Evolutionary conservation across 2,113 vertebrate species (phyloP), one percentile per base, ranked within the genome.

Genomic region (Campylomormyrus numenius): DNA sequence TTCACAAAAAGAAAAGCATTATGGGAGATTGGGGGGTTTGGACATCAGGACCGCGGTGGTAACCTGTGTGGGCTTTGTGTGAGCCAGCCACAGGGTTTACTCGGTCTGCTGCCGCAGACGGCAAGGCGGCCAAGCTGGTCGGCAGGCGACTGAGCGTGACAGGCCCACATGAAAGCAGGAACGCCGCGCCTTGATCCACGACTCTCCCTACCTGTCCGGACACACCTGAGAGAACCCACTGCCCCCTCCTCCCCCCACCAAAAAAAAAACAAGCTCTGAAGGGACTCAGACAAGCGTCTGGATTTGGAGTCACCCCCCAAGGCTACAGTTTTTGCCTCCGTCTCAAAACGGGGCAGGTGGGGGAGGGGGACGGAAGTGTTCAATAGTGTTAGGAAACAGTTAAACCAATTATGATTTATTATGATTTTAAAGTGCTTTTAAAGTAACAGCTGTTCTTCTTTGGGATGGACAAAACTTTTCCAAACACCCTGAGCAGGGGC

Each of bases 131-230:
- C 97, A 97, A 95, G 91, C 94, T 94, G 95, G 94, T 95, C 93
- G 85, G 91, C 92, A 94, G 91, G 95, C 96, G 96, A 90, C 92
- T n/a, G 93, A 96, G 96, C 94, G 62, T 96, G 96, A 96, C 96
- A 96, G 91, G 94, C 90, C 52, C 58, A 96, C 97, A 96, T 97
- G 96, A 97, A 97, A 97, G 96, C 0, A 9, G 87, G 94, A 95
- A 94, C 91, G 92, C 95, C 96, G 96, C 96, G 95, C 96, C 97
- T 96, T 96, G 96, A 97, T 97, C 96, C 95, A 90, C 95, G 92
- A 95, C 92, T 92, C 95, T 95, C 95, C 53, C 80, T 95, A 93
- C 96, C 95, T 97, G 96, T 95, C 92, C 9, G 95, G 94, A 95
- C 96, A 96, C 95, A 95, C 94, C 91, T 93, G 92, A 90, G 94